phyloP scores from a whole-genome alignment of 2,888 invertebrate species.

The Tryphoninae sp. region DNA sequence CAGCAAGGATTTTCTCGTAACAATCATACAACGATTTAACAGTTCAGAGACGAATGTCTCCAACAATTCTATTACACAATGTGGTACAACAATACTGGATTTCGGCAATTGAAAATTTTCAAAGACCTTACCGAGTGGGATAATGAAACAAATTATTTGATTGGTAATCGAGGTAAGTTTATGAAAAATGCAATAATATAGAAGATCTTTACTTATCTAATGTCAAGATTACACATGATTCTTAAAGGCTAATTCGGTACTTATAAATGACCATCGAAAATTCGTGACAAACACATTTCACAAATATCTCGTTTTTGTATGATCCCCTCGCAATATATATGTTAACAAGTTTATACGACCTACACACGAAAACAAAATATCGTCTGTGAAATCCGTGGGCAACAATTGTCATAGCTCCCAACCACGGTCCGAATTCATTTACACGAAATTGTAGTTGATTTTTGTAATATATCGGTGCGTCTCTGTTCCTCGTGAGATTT shows the following conservation, averaged over 20 bases:
- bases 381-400: background rate
- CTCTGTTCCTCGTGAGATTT: background rate
- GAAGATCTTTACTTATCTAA: conserved; percentile 63
- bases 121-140: conserved; percentile 5
- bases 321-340: conserved; percentile 29
- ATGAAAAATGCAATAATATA: conserved; percentile 54
- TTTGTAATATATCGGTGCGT: background rate
- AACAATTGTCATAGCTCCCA: background rate
- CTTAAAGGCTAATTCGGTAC: conserved; percentile 61
- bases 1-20: conserved; percentile 7
- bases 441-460: background rate
- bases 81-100: background rate
- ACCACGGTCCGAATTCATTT: conserved; percentile 1
- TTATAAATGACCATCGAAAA: conserved; percentile 61
- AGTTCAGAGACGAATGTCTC: background rate
- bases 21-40: background rate
- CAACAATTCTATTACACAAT: conserved; percentile 4
- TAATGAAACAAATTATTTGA: conserved; percentile 5
- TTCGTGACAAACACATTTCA: conserved; percentile 48
- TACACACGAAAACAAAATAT: background rate
- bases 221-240: conserved; percentile 60
- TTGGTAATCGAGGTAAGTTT: conserved; percentile 9
- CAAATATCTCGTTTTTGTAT: conserved; percentile 33
- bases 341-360: conserved; percentile 36
- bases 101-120: conserved; percentile 8